Conservation (phyloP, 2,797 vertebrate genomes). For the Epinephelus malabaricus region DNA sequence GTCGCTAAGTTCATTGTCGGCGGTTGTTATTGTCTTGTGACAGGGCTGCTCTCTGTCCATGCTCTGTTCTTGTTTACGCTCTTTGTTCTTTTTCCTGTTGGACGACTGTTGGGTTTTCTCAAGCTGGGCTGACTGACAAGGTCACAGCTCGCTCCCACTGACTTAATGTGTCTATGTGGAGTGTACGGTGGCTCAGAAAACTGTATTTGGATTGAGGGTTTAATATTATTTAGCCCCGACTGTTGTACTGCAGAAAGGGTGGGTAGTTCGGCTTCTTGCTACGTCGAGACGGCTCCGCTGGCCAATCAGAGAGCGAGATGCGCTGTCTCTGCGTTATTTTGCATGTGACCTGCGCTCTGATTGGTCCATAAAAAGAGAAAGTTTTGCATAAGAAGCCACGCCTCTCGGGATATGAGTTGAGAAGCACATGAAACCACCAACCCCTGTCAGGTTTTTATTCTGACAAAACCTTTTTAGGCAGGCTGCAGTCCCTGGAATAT, state of each 20-base stretch:
- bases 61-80: slow-evolving; percentile 78
- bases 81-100: slow-evolving; percentile 79
- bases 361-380: slow-evolving; percentile 70
- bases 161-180: not conserved
- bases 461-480: not conserved
- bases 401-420: slow-evolving; percentile 50
- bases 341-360: slow-evolving; percentile 80
- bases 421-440: slow-evolving; percentile 50
- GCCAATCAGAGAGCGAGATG: slow-evolving; percentile 78
- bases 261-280: slow-evolving; percentile 68
- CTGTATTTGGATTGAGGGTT: slow-evolving; percentile 55
- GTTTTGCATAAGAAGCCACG: slow-evolving; percentile 77
- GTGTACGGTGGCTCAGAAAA: slow-evolving; percentile 15
- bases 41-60: slow-evolving; percentile 59
- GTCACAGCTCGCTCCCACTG: not conserved
- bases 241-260: slow-evolving; percentile 86
- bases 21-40: slow-evolving; percentile 77
- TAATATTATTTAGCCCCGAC: slow-evolving; percentile 79
- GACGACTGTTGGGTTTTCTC: slow-evolving; percentile 1
- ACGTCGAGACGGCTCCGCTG: slow-evolving; percentile 48
- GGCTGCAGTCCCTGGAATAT: not conserved
- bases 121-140: not conserved
- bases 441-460: slow-evolving; percentile 25
- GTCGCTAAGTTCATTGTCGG: slow-evolving; percentile 51
- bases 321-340: slow-evolving; percentile 75